A percentile compares a stretch with the other conserved stretches of the same genome.
Evolutionary conservation across 30 jellyfish, hydroid and myxozoan genomes (phyloP).

Genomic region (Aurelia aurita): DNA sequence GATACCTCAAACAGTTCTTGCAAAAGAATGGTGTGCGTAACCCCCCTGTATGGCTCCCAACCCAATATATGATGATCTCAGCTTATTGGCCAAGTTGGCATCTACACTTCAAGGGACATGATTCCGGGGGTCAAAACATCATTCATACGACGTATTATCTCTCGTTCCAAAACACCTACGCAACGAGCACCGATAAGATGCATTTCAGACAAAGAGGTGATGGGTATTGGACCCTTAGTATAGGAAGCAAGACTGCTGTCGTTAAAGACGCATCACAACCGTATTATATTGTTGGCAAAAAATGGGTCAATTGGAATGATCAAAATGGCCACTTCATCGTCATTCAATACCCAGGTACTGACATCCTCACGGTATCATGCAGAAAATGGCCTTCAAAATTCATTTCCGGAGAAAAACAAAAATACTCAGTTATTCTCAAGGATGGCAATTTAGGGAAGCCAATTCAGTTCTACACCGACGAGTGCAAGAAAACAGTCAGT

Average conservation of each 20-base stretch:
- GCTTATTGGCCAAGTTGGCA: slow-evolving; percentile 35
- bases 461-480: slow-evolving; percentile 15
- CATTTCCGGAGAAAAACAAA: neutral
- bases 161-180: neutral
- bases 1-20: neutral
- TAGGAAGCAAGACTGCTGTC: neutral
- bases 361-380: slow-evolving; percentile 33
- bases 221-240: slow-evolving; percentile 22
- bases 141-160: slow-evolving; percentile 7
- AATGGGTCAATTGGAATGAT: slow-evolving; percentile 5
- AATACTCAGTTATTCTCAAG: slow-evolving; percentile 3
- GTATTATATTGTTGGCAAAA: neutral
- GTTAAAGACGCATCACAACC: slow-evolving; percentile 25
- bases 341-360: slow-evolving; percentile 29
- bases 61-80: slow-evolving; percentile 8
- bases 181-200: slow-evolving; percentile 7
- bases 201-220: slow-evolving; percentile 16
- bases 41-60: slow-evolving; percentile 25
- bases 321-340: slow-evolving; percentile 41
- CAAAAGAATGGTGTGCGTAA: neutral
- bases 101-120: neutral
- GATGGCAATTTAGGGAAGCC: slow-evolving; percentile 41
- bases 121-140: neutral
- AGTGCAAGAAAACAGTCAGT: slow-evolving; percentile 18
- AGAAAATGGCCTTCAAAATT: slow-evolving; percentile 52